phyloP scores from a whole-genome alignment of 2,888 invertebrate genomes.

The Sylvicola cinctus region DNA sequence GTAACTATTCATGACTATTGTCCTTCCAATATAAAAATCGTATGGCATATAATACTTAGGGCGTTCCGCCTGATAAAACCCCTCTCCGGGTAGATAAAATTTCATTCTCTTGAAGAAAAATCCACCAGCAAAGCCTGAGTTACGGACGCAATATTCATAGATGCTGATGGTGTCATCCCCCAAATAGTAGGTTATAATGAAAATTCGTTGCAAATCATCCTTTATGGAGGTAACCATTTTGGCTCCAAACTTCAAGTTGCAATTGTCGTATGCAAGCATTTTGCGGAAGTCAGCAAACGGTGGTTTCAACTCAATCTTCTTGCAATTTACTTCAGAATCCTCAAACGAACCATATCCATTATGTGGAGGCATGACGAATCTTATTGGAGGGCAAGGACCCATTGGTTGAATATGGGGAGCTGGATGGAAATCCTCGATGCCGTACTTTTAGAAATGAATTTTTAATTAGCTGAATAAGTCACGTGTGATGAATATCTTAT shows the following conservation, averaged over 20 bases:
- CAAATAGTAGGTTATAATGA: constrained; percentile 62
- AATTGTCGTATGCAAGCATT: constrained; percentile 61
- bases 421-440: constrained; percentile 19
- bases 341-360: constrained; percentile 81
- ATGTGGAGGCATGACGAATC: constrained; percentile 49
- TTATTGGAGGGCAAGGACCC: neutral
- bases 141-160: constrained; percentile 52
- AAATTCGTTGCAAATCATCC: constrained; percentile 38
- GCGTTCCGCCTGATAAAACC: constrained; percentile 45
- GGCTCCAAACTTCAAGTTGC: constrained; percentile 54
- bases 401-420: constrained; percentile 12
- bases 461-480: neutral
- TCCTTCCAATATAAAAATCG: constrained; percentile 72
- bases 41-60: constrained; percentile 55
- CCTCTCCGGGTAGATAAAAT: constrained; percentile 51
- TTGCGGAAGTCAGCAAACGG: constrained; percentile 60
- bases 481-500: constrained; percentile 34
- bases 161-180: constrained; percentile 70
- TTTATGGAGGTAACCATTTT: constrained; percentile 50
- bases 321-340: constrained; percentile 75
- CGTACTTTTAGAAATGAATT: constrained; percentile 13
- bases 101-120: constrained; percentile 46
- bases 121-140: constrained; percentile 44
- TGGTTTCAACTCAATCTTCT: constrained; percentile 56
- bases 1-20: constrained; percentile 54